A percentile compares a stretch with the other conserved stretches of the same genome.
These are phyloP conservation scores for Trypoxylon attenuatum DNA, from an alignment of 2,888 invertebrate genomes.

Conservation along the genomic window DNA sequence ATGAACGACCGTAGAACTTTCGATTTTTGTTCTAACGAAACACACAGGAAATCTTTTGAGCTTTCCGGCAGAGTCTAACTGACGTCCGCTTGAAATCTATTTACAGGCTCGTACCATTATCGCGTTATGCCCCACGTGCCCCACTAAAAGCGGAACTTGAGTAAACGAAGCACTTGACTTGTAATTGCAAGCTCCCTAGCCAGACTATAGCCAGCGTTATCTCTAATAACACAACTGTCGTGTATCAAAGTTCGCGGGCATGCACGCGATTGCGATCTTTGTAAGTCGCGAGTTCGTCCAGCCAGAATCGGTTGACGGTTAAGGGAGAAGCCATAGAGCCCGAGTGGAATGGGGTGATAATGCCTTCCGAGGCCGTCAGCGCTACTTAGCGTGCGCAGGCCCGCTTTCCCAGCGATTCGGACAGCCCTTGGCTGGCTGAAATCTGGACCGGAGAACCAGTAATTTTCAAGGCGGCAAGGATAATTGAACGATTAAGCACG, in stretches of 20 bases:
- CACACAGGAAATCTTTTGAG: background rate
- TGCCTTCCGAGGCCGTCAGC: slow-evolving; percentile 13
- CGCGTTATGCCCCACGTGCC: slow-evolving; percentile 13
- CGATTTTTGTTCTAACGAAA: background rate
- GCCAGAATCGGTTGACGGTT: slow-evolving; percentile 13
- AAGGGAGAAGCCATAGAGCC: slow-evolving; percentile 19
- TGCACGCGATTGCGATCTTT: slow-evolving; percentile 45
- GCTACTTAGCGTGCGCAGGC: slow-evolving; percentile 19
- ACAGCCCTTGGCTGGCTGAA: slow-evolving; percentile 8
- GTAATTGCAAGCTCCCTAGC: slow-evolving; percentile 47
- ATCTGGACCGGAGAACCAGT: slow-evolving; percentile 42
- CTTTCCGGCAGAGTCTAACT: background rate
- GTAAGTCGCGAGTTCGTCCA: background rate
- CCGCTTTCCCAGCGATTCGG: background rate
- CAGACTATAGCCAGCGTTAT: slow-evolving; percentile 40
- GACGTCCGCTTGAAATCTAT: slow-evolving; percentile 15
- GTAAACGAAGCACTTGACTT: slow-evolving; percentile 28
- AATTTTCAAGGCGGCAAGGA: slow-evolving; percentile 53
- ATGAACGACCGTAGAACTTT: background rate
- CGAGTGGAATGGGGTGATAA: background rate
- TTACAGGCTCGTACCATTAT: slow-evolving; percentile 17
- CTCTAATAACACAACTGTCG: slow-evolving; percentile 56
- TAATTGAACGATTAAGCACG: slow-evolving; percentile 68
- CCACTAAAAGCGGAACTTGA: slow-evolving; percentile 21
- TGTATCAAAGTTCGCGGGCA: slow-evolving; percentile 46